Evolutionary conservation across 2,113 vertebrate species (phyloP), one percentile per base, ranked within the genome.

Genomic region (Chloropsis hardwickii): DNA sequence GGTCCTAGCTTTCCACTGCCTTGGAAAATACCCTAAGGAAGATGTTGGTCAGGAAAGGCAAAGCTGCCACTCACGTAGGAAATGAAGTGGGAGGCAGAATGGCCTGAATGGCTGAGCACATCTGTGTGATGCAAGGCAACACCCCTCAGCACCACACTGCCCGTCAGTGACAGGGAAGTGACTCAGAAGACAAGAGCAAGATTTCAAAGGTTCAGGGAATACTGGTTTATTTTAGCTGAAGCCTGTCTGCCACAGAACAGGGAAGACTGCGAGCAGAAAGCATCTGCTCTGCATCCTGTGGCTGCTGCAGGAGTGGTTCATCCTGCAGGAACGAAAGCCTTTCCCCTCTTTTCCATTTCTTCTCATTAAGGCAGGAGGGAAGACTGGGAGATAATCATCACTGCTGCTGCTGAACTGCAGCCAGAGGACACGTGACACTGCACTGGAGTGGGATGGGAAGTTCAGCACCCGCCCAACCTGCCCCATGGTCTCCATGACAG

Each of bases 401-500:
- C 3, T 67, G 53, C 73, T 3, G 5, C 42, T 61, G 24, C 39
- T 11, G 39, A 66, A 80, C 48, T 0, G 0, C 74, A 69, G 78
- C 88, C 78, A 78, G 70, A 4, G 4, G 53, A 77, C 0, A 5
- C 33, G 40, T 58, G 71, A 56, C 3, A 2, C 66, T 5, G 5
- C 53, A 48, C 31, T 0, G 2, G 37, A 50, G n/a, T 0, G 2
- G 45, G n/a, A 64, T 23, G 57, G 54, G 85, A 44, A 37, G 58
- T 31, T 86, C 3, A 20, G 78, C 3, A 4, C 42, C 71, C 0
- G 0, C 27, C 35, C 3, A 11, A 23, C 1, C 4, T 19, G n/a
- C 40, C n/a, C 69, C 51, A 25, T 0, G 1, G 16, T 58, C 67
- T 48, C 60, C 45, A 24, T 0, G 0, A 44, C 39, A 82, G 47